These are phyloP conservation scores for Neomorphus geoffroyi DNA, from an alignment of 2,797 vertebrate species.

Conservation along the genomic window DNA sequence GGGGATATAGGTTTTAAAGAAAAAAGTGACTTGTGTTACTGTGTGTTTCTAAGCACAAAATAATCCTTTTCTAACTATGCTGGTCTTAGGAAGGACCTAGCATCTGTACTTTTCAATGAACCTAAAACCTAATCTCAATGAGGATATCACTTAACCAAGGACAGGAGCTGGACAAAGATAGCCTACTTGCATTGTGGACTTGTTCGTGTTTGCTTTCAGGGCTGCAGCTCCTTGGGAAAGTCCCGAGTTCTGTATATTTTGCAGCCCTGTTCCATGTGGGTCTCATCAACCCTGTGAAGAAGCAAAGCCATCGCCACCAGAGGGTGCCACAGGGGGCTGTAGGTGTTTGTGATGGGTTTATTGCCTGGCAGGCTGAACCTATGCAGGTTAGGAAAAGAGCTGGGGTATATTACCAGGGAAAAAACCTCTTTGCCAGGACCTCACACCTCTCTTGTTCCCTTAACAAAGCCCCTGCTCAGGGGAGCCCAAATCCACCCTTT, in stretches of 20 bases:
- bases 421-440: neutral
- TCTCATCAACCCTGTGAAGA: neutral
- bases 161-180: neutral
- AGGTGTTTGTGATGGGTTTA: neutral
- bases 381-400: neutral
- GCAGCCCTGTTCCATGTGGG: too few relatives aligned
- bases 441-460: neutral
- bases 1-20: neutral
- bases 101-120: neutral
- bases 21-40: fast-evolving
- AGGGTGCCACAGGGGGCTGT: neutral
- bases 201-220: neutral
- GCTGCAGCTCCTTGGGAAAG: neutral
- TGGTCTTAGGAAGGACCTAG: neutral
- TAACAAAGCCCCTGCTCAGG: neutral
- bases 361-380: neutral
- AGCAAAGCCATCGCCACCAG: fast-evolving
- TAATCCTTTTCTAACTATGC: neutral
- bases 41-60: neutral
- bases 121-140: fast-evolving
- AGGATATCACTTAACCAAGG: neutral
- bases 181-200: neutral
- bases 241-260: neutral
- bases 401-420: neutral
- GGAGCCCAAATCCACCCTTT: neutral